Conservation (phyloP, 35 echinoderm and acorn worm genomes). For the Acanthaster planci region DNA sequence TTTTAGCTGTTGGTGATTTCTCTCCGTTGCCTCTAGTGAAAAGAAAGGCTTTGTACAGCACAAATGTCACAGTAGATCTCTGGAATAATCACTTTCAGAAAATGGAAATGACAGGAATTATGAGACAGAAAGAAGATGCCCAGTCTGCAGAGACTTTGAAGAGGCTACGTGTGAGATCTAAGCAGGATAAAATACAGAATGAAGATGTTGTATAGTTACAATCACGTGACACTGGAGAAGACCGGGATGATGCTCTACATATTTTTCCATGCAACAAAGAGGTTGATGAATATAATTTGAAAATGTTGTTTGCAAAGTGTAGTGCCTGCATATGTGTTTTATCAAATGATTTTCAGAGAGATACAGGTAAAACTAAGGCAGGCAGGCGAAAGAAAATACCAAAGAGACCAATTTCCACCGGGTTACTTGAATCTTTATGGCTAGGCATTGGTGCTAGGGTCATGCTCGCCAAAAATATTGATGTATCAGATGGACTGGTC, state of each 20-base stretch:
- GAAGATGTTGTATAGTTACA: not conserved
- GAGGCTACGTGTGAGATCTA: not conserved
- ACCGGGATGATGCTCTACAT: slow-evolving; percentile 37
- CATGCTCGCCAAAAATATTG: slow-evolving; percentile 66
- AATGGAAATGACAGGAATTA: slow-evolving; percentile 38
- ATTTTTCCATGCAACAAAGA: slow-evolving; percentile 61
- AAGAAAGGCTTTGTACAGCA: not conserved
- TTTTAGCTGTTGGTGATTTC: slow-evolving; percentile 60
- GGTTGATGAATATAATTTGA: slow-evolving; percentile 32
- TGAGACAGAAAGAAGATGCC: slow-evolving; percentile 58
- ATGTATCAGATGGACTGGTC: slow-evolving; percentile 78
- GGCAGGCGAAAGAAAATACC: not conserved
- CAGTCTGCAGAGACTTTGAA: slow-evolving; percentile 30
- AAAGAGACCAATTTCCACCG: not conserved
- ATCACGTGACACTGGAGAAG: not conserved
- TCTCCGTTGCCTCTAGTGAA: slow-evolving; percentile 52
- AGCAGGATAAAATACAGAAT: not conserved
- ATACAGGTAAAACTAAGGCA: not conserved
- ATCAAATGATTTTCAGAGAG: slow-evolving; percentile 11
- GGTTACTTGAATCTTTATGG: not conserved
- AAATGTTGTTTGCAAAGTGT: not conserved
- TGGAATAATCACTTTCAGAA: slow-evolving; percentile 36
- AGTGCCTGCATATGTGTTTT: not conserved
- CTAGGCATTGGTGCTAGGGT: slow-evolving; percentile 50
- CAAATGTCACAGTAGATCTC: not conserved